Conservation (phyloP, 2,888 invertebrate species). For the Caenorhabditis macrosperma region DNA sequence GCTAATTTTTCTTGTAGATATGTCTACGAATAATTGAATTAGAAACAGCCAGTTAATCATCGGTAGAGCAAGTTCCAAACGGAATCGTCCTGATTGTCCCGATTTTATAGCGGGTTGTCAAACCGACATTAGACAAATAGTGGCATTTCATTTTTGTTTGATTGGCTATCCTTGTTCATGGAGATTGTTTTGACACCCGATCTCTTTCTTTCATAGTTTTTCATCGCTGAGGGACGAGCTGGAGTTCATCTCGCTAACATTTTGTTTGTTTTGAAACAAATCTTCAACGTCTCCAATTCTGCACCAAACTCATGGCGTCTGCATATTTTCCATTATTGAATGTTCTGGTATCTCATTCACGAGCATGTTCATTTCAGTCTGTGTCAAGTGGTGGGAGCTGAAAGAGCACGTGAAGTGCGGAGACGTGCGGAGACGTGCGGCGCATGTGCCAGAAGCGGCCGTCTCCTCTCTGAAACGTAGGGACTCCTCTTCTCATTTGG, state of each 20-base stretch:
- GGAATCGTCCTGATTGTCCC: constrained; percentile 14
- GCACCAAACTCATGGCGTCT: too few relatives aligned
- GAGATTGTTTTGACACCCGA: constrained; percentile 32
- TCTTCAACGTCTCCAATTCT: too few relatives aligned
- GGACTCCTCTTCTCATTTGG: constrained; percentile 33
- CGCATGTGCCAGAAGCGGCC: constrained; percentile 37
- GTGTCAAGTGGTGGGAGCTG: constrained; percentile 10
- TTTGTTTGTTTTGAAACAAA: too few relatives aligned
- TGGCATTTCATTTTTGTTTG: constrained; percentile 6
- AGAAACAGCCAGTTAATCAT: constrained; percentile 17
- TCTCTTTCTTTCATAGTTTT: not conserved
- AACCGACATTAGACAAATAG: constrained; percentile 23
- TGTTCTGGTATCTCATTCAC: too few relatives aligned
- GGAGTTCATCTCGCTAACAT: too few relatives aligned
- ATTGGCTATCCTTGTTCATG: not conserved
- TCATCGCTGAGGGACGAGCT: too few relatives aligned
- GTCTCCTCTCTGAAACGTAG: constrained; percentile 22
- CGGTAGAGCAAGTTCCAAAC: constrained; percentile 1
- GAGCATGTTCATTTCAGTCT: not conserved
- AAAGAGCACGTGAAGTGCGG: constrained; percentile 29
- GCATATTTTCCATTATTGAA: too few relatives aligned
- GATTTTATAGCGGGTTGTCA: constrained; percentile 12
- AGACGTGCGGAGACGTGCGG: constrained; percentile 25
- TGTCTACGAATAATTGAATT: not conserved
- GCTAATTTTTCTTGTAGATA: constrained; percentile 28